A percentile compares a stretch with the other conserved stretches of the same genome.
Conservation (phyloP, 2,113 vertebrate genomes). For the Gorsachius goisagi region DNA sequence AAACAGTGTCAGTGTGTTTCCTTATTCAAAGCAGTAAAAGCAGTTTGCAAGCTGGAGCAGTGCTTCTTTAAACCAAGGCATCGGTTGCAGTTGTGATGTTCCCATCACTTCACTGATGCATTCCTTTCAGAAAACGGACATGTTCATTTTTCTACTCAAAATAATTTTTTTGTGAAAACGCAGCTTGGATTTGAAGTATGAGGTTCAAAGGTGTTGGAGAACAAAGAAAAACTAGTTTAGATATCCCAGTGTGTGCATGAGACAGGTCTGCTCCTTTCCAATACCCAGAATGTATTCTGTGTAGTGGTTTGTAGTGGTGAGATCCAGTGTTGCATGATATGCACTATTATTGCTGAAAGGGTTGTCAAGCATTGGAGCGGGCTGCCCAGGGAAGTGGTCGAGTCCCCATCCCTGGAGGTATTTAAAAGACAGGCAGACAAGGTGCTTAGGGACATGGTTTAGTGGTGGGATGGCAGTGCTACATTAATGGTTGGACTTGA, state of each 20-base stretch:
- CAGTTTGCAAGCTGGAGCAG: not conserved
- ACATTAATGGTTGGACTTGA: too few relatives aligned
- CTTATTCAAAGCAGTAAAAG: not conserved
- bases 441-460: too few relatives aligned
- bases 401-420: too few relatives aligned
- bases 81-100: not conserved
- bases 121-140: not conserved
- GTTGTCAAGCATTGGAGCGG: too few relatives aligned
- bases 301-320: not conserved
- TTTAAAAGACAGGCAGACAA: too few relatives aligned
- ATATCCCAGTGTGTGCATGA: not conserved
- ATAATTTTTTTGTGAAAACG: not conserved
- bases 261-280: not conserved
- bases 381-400: too few relatives aligned
- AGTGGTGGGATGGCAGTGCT: too few relatives aligned
- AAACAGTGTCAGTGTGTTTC: not conserved
- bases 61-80: not conserved
- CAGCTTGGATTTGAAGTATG: not conserved
- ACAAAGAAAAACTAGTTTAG: not conserved
- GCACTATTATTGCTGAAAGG: not conserved
- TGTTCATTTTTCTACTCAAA: not conserved
- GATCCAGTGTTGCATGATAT: not conserved
- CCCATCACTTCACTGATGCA: not conserved
- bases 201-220: not conserved
- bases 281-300: not conserved